Conservation (phyloP, 2,113 vertebrate species). For the Vidua chalybeata region DNA sequence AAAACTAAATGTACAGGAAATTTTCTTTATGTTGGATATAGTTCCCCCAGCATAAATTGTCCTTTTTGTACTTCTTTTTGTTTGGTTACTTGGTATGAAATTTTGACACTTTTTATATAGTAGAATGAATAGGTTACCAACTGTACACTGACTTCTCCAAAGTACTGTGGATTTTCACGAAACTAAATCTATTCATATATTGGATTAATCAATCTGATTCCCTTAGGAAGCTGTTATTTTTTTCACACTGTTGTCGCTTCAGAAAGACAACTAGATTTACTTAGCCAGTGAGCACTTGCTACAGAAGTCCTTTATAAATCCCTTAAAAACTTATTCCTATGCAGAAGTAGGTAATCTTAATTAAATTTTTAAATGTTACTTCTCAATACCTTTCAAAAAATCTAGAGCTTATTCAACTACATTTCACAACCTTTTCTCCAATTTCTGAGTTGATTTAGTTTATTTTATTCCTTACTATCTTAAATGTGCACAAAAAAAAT, state of each 20-base stretch:
- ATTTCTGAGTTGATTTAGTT: background rate
- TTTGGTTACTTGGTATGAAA: background rate
- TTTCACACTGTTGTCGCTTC: background rate
- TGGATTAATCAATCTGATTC: background rate
- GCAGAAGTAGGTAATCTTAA: background rate
- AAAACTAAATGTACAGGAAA: slow-evolving; percentile 50
- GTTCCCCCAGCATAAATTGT: background rate
- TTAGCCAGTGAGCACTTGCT: background rate
- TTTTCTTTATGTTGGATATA: background rate
- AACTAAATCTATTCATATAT: background rate
- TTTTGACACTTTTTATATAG: background rate
- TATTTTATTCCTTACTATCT: background rate
- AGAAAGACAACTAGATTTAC: background rate
- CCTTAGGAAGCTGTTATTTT: background rate
- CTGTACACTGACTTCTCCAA: background rate
- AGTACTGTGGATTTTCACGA: background rate
- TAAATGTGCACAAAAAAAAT: background rate
- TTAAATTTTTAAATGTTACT: background rate
- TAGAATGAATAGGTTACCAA: background rate
- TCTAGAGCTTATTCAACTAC: background rate
- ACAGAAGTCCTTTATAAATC: background rate
- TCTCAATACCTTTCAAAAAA: background rate
- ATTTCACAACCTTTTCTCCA: background rate
- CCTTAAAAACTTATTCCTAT: background rate
- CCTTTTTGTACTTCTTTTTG: background rate